Evolutionary conservation across 1,140 invertebrate species (phyloP).

Genomic region (Trichonephila clavipes): DNA sequence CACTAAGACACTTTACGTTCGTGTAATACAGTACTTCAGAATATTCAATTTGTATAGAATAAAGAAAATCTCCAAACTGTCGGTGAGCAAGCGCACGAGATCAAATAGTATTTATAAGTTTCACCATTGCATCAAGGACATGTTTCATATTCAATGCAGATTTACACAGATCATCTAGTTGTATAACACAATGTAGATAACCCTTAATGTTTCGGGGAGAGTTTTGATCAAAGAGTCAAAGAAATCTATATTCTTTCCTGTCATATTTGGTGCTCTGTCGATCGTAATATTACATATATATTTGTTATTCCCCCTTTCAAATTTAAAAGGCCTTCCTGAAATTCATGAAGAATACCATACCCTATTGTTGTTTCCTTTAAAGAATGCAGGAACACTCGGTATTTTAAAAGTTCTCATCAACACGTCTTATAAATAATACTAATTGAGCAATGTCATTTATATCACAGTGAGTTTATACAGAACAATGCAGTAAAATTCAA

Average conservation of each 20-base stretch:
- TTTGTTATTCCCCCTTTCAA: slow-evolving; percentile 40
- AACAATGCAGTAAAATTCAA: slow-evolving; percentile 32
- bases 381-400: slow-evolving; percentile 45
- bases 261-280: slow-evolving; percentile 45
- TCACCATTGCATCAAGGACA: slow-evolving; percentile 57
- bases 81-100: slow-evolving; percentile 20
- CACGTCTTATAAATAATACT: slow-evolving; percentile 56
- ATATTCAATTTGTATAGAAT: slow-evolving; percentile 42
- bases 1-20: not conserved
- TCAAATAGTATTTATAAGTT: slow-evolving; percentile 42
- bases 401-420: slow-evolving; percentile 64
- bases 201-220: slow-evolving; percentile 43
- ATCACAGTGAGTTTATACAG: slow-evolving; percentile 53
- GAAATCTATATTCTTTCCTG: slow-evolving; percentile 59
- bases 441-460: slow-evolving; percentile 46
- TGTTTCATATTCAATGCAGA: slow-evolving; percentile 70
- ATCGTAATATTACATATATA: slow-evolving; percentile 34
- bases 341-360: slow-evolving; percentile 52
- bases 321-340: slow-evolving; percentile 48
- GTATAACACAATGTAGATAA: slow-evolving; percentile 63
- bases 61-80: slow-evolving; percentile 28
- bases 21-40: not conserved
- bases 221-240: slow-evolving; percentile 62
- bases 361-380: slow-evolving; percentile 55
- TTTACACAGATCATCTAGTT: slow-evolving; percentile 73